Base-by-base conservation (phyloP, 2,888 invertebrate genomes). In the Tetramorium bicarinatum region DNA sequence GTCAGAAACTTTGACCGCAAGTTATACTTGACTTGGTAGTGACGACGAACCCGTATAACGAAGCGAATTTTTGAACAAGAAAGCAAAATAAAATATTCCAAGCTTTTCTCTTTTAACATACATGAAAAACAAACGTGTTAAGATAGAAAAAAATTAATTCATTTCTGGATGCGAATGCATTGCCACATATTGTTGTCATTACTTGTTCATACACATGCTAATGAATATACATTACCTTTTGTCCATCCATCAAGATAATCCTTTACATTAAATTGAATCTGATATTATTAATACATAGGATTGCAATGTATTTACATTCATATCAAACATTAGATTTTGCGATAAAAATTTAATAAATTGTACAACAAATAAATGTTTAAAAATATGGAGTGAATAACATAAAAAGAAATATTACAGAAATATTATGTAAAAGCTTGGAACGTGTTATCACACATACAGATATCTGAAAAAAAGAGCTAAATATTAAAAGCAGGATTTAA, bases 1-100 rank as follows among this genome's bases (percentile, higher is more conserved):
- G 71, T 71, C 71, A 71, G 79, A 71, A 79, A 71, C 79, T 71
- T 79, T 79, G 71, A 79, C 71, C 59, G 71, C 59, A 21, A 79
- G 47, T 71, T 71, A 59, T 59, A 59, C 71, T 61, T 71, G 59
- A 71, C 59, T 47, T 25, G 71, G 41, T 47, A 66, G 44, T 9
- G 38, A 66, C 18, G 41, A 47, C 25, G 44, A 29, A 41, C 61
- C 52, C 41, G 41, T 61, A 9, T 61, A 56, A 79, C 44, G 25
- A 18, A 29, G 34, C 21, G 8, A 44, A 44, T 66, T 56, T 79
- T 79, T 44, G 11, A 71, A 21, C 18, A 61, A 38, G 47, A 44
- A 44, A 77, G 3, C 21, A 3, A 11, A 64, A 21, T 67, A 15
- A 3, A 67, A 77, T 29, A 44, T n/a, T 41, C 41, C 25, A 3